phyloP scores from a whole-genome alignment of 2,797 vertebrate species.

The Arctocebus calabarensis region DNA sequence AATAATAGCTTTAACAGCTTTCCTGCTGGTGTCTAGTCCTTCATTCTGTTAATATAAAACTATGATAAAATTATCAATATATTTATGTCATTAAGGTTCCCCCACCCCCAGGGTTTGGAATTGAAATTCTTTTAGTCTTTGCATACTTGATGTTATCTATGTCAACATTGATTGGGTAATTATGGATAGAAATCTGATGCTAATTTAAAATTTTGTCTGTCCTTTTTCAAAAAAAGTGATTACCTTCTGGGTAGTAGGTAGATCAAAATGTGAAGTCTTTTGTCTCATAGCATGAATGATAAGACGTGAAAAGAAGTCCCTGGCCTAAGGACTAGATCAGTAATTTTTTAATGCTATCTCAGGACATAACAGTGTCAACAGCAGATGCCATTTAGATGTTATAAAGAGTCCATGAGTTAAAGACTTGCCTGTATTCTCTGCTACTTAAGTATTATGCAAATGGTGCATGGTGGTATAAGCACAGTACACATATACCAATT shows the following conservation, averaged over 20 bases:
- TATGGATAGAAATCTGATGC: constrained; percentile 6
- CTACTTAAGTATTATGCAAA: not conserved
- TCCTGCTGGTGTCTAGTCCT: constrained; percentile 21
- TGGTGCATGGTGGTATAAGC: not conserved
- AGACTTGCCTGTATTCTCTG: not conserved
- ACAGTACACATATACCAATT: not conserved
- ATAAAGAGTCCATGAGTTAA: not conserved
- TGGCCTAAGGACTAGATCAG: not conserved
- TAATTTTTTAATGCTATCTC: not conserved
- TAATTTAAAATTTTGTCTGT: constrained; percentile 62
- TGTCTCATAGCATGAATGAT: not conserved
- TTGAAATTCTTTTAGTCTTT: constrained; percentile 55
- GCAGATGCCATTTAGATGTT: not conserved
- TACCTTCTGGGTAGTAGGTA: not conserved
- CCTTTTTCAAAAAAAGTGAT: not conserved
- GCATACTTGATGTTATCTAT: not conserved
- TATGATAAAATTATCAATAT: not conserved
- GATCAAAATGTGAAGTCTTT: not conserved
- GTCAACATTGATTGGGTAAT: not conserved
- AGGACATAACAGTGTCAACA: not conserved
- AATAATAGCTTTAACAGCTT: not conserved
- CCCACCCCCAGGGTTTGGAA: constrained; percentile 33
- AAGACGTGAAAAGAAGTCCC: not conserved
- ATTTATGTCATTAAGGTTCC: constrained; percentile 20
- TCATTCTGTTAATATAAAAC: not conserved